Evolutionary conservation across 2,888 invertebrate species (phyloP).

Genomic region (Ophion costatus): DNA sequence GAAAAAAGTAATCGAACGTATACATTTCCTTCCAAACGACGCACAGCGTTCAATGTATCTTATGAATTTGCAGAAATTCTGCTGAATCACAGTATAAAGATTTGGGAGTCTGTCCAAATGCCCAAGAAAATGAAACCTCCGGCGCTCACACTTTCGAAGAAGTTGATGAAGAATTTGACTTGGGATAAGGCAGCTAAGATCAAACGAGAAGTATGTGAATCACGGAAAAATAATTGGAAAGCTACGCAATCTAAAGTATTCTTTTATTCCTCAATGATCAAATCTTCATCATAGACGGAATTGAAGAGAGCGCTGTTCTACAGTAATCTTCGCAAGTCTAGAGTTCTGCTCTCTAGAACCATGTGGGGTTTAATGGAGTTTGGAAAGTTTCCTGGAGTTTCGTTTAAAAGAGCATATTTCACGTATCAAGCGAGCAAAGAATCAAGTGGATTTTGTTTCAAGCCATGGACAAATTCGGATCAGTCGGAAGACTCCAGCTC

Average conservation of each 20-base stretch:
- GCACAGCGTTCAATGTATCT: not conserved
- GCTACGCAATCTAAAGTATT: not conserved
- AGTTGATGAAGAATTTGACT: conserved; percentile 66
- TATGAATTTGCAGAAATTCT: conserved; percentile 68
- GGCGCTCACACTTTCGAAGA: conserved; percentile 61
- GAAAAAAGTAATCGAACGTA: conserved; percentile 55
- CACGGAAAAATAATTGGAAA: conserved; percentile 17
- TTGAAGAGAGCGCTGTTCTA: conserved; percentile 70
- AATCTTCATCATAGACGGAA: conserved; percentile 70
- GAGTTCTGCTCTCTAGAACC: conserved; percentile 71
- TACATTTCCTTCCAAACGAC: not conserved
- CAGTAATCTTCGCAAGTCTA: conserved; percentile 72
- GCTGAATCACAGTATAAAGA: conserved; percentile 58
- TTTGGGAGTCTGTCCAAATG: conserved; percentile 68
- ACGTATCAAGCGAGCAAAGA: conserved; percentile 77
- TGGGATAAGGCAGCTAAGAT: conserved; percentile 71
- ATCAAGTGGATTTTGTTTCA: conserved; percentile 74
- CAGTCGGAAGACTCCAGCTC: conserved; percentile 7
- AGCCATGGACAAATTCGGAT: conserved; percentile 68
- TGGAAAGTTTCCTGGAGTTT: conserved; percentile 74
- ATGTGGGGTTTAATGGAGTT: conserved; percentile 78
- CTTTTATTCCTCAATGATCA: not conserved
- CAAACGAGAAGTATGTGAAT: conserved; percentile 69
- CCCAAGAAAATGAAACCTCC: conserved; percentile 61
- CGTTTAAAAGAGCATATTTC: conserved; percentile 78